Conservation (phyloP, 2,113 vertebrate genomes). For the Hippocampus abdominalis region DNA sequence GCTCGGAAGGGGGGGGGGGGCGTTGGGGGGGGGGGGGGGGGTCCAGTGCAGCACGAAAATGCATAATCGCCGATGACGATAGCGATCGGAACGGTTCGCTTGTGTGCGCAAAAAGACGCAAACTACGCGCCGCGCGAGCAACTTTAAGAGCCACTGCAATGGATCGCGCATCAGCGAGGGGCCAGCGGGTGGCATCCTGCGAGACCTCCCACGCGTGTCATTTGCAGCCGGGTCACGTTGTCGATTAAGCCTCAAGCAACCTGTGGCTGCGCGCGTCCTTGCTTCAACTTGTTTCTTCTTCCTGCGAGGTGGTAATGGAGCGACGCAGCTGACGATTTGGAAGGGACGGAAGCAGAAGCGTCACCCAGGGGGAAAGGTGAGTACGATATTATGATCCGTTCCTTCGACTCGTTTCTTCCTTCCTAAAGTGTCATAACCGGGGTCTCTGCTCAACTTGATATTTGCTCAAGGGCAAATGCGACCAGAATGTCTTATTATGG, state of each 20-base stretch:
- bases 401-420: conserved; percentile 8
- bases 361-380: conserved; percentile 59
- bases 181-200: conserved; percentile 31
- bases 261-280: conserved; percentile 57
- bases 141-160: conserved; percentile 49
- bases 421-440: conserved; percentile 13
- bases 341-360: conserved; percentile 44
- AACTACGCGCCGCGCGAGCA: conserved; percentile 53
- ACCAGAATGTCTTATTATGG: background rate
- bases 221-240: conserved; percentile 20
- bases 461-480: conserved; percentile 62
- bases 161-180: conserved; percentile 51
- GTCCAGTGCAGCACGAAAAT: conserved; percentile 24
- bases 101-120: conserved; percentile 34
- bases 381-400: conserved; percentile 36
- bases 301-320: conserved; percentile 59
- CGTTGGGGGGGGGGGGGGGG: background rate
- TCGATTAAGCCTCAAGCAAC: conserved; percentile 41
- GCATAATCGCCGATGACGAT: background rate
- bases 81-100: background rate
- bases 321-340: conserved; percentile 70
- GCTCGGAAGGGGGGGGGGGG: background rate
- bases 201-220: conserved; percentile 23
- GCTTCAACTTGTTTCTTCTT: conserved; percentile 48
- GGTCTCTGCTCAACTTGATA: conserved; percentile 40